Evolutionary conservation across 2,888 invertebrate species (phyloP), one percentile per base, ranked within the genome.

Genomic region (Macrosiphum euphorbiae): DNA sequence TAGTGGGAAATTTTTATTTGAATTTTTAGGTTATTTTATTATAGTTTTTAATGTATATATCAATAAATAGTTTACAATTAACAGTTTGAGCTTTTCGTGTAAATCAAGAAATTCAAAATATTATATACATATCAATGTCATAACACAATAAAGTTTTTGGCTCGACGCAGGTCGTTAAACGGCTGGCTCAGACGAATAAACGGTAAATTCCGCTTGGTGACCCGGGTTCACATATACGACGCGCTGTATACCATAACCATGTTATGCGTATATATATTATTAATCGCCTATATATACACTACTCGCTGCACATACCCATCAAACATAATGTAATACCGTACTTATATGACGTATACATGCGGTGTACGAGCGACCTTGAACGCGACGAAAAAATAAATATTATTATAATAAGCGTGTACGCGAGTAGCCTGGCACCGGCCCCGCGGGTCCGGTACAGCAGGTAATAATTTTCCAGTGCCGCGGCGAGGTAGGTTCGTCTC

Each of bases 331-430:
- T 13, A 55, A 55, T 55, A 55, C 5, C 55, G 55, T 55, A 20
- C 20, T 55, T 55, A 55, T 55, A 55, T 55, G 55, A 52, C 52
- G 52, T 16, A 50, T 50, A 16, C 3, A 16, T 24, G 58, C 8
- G 55, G 24, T 26, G 55, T 24, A 7, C 8, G 55, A 26, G 58
- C 78, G 35, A 78, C 78, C 78, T 78, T 20, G 78, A 35, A 78
- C 78, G 35, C 78, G 78, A 78, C 78, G 35, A 78, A 78, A 78
- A 35, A 78, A 78, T 78, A 78, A 78, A 78, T 78, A 78, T 78
- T 78, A 35, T 78, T 20, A 20, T 35, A 78, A 50, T 87, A 52
- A 88, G 35, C 52, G 52, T 35, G 20, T 20, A n/a, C n/a, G n/a
- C 50, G 50, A 87, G 87, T 87, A 50, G 87, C 87, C n/a, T n/a